Evolutionary conservation across 2,888 invertebrate species (phyloP).

Genomic region (Gymnoscelis rufifasciata): DNA sequence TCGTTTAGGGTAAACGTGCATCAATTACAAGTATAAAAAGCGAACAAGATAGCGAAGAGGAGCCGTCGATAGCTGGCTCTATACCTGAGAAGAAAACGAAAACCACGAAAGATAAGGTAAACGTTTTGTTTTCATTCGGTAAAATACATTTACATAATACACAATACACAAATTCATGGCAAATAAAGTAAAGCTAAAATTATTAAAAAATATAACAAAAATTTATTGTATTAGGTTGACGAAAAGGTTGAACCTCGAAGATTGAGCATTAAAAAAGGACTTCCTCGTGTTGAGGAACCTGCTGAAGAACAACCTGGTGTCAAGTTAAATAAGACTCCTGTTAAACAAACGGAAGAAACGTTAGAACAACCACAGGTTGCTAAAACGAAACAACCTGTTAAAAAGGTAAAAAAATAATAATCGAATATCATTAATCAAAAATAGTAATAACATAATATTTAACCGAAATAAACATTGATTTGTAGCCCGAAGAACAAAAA

Average conservation of each 20-base stretch:
- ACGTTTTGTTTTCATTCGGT: slow-evolving; percentile 4
- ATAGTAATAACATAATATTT: not conserved
- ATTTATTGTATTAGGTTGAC: slow-evolving; percentile 48
- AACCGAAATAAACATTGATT: slow-evolving; percentile 21
- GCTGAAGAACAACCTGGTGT: slow-evolving; percentile 66
- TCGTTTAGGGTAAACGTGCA: slow-evolving; percentile 62
- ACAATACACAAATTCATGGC: not conserved
- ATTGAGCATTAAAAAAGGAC: slow-evolving; percentile 64
- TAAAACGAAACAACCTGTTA: slow-evolving; percentile 55
- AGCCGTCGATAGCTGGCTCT: slow-evolving; percentile 55
- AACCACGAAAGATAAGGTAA: slow-evolving; percentile 54
- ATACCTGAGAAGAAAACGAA: slow-evolving; percentile 61
- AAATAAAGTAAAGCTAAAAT: not conserved
- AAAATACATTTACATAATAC: too few relatives aligned
- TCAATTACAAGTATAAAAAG: slow-evolving; percentile 66
- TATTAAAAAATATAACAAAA: not conserved
- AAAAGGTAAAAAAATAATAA: slow-evolving; percentile 59
- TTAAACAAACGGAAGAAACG: slow-evolving; percentile 57
- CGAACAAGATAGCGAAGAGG: slow-evolving; percentile 68
- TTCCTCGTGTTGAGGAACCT: slow-evolving; percentile 63
- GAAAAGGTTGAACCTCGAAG: slow-evolving; percentile 54
- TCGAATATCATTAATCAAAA: slow-evolving; percentile 4
- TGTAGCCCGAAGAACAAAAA: slow-evolving; percentile 66
- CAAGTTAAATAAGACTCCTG: slow-evolving; percentile 60
- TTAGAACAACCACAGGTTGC: slow-evolving; percentile 63